Percentiles rank a stretch among this genome's conserved stretches.
These are phyloP conservation scores for Metalampra italica DNA, from an alignment of 2,888 invertebrate species.

Conservation along the genomic window DNA sequence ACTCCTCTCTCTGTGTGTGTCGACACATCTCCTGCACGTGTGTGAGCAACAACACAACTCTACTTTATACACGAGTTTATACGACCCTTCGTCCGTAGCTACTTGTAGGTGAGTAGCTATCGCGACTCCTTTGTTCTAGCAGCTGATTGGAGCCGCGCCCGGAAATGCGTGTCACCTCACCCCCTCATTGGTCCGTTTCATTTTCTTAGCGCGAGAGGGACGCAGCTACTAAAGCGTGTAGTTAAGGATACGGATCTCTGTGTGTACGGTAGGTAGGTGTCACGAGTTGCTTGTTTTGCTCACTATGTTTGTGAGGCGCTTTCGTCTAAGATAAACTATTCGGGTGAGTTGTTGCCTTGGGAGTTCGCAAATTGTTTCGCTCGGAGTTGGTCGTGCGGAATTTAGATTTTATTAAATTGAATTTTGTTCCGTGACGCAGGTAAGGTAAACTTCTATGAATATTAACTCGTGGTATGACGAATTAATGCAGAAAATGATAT, in stretches of 20 bases:
- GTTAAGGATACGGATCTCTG: constrained; percentile 70
- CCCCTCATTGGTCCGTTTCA: constrained; percentile 79
- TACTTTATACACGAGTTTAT: constrained; percentile 55
- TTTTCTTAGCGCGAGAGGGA: constrained; percentile 78
- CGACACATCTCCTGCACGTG: constrained; percentile 42
- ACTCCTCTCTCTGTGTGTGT: constrained; percentile 48
- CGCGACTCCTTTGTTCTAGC: constrained; percentile 78
- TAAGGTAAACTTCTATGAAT: neutral
- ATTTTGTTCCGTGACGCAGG: constrained; percentile 25
- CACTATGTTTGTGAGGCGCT: constrained; percentile 53
- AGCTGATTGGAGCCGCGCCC: constrained; percentile 79
- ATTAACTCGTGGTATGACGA: neutral
- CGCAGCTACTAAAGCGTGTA: constrained; percentile 70
- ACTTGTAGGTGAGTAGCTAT: constrained; percentile 76
- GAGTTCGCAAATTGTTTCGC: constrained; percentile 64
- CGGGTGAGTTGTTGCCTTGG: constrained; percentile 47
- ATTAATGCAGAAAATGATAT: neutral
- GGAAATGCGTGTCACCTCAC: constrained; percentile 79
- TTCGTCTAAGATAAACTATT: constrained; percentile 70
- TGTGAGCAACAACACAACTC: constrained; percentile 49
- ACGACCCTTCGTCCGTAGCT: constrained; percentile 64
- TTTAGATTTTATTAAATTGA: constrained; percentile 54
- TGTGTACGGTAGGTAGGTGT: constrained; percentile 69
- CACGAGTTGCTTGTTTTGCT: constrained; percentile 57
- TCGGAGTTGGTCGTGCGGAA: constrained; percentile 41